Evolutionary conservation across 2,888 invertebrate species (phyloP).

Genomic region (Philopedon plagiatum): DNA sequence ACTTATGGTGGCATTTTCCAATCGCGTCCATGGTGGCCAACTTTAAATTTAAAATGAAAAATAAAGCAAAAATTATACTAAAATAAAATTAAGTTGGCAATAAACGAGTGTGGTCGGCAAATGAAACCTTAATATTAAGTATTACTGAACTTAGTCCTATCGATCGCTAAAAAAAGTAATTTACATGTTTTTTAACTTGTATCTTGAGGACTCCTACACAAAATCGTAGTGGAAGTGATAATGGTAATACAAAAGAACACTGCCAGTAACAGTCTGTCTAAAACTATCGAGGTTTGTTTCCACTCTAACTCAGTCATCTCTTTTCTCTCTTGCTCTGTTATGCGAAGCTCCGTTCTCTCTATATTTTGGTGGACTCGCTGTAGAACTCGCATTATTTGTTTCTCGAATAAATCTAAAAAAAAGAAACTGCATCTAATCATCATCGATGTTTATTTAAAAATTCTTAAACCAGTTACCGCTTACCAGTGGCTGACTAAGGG

Average conservation of each 20-base stretch:
- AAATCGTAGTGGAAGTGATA: slow-evolving; percentile 84
- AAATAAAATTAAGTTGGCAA: no score
- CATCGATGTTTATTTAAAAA: no score
- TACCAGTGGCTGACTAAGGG: no score
- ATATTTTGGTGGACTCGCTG: slow-evolving; percentile 82
- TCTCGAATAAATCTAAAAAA: slow-evolving; percentile 71
- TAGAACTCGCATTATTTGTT: slow-evolving; percentile 78
- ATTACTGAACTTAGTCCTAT: no score
- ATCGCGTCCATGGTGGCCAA: no score
- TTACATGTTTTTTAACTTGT: slow-evolving; percentile 6
- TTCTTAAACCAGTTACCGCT: no score
- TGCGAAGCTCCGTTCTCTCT: slow-evolving; percentile 84
- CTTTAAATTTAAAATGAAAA: no score
- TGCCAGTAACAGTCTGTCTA: slow-evolving; percentile 83
- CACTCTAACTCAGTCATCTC: slow-evolving; percentile 89
- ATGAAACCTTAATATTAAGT: neutral
- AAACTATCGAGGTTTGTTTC: slow-evolving; percentile 87
- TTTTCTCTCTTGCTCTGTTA: slow-evolving; percentile 83
- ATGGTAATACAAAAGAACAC: slow-evolving; percentile 84
- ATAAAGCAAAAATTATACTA: no score
- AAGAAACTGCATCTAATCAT: no score
- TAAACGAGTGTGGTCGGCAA: no score
- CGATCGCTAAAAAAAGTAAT: no score
- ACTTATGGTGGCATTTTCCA: no score
- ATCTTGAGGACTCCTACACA: slow-evolving; percentile 77